These are phyloP conservation scores for Rhabditoides inermis DNA, from an alignment of 2,888 invertebrate species.

Conservation along the genomic window DNA sequence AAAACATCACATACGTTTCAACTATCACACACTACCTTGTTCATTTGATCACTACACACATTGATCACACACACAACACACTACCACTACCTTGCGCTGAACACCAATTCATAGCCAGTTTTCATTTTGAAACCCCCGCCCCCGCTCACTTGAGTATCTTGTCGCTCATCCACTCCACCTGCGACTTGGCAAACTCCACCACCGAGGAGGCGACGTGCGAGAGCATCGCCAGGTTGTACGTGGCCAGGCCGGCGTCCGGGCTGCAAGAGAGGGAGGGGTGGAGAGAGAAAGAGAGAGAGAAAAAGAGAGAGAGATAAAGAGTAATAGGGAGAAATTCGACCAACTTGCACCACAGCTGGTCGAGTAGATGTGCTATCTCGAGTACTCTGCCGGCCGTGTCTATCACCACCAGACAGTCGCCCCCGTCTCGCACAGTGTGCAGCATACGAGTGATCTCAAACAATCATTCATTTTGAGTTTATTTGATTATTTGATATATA, in stretches of 20 bases:
- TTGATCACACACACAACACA: no score
- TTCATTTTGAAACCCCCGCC: no score
- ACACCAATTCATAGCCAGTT: no score
- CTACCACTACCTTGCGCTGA: no score
- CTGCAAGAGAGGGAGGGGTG: slow-evolving; percentile 12
- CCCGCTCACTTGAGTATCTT: slow-evolving; percentile 70
- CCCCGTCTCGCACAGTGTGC: slow-evolving; percentile 82
- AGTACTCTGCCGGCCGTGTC: slow-evolving; percentile 89
- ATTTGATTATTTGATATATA: background rate
- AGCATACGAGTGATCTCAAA: slow-evolving; percentile 52
- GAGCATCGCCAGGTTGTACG: slow-evolving; percentile 82
- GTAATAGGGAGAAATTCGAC: no score
- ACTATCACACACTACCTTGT: no score
- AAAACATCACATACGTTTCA: no score
- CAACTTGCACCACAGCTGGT: slow-evolving; percentile 51
- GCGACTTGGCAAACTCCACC: slow-evolving; percentile 83
- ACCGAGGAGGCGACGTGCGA: slow-evolving; percentile 97
- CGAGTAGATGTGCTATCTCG: slow-evolving; percentile 87
- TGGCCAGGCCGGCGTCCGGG: slow-evolving; percentile 85
- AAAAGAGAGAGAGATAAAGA: background rate
- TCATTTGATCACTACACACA: no score
- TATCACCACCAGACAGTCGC: slow-evolving; percentile 86
- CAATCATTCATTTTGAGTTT: no score
- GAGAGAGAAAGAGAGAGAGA: background rate
- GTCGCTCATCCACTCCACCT: slow-evolving; percentile 99